Conservation (phyloP, 2,797 vertebrate species). For the Pangasius macronema region DNA sequence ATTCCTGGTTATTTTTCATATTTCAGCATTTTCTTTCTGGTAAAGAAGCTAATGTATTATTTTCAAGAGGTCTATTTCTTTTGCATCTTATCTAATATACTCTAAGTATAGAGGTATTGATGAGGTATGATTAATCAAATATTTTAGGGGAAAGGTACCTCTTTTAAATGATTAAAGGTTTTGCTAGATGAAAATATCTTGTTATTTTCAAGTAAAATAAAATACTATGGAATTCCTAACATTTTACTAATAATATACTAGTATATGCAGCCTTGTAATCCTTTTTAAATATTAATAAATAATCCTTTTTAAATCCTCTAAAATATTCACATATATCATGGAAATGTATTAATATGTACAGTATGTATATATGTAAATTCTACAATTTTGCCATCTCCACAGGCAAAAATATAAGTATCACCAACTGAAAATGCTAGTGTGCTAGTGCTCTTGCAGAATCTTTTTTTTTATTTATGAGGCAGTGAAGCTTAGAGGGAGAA, state of each 20-base stretch:
- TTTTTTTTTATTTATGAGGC: background rate
- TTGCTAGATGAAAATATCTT: background rate
- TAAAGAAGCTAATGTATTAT: background rate
- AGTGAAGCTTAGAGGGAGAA: background rate
- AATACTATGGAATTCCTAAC: background rate
- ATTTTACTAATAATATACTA: background rate
- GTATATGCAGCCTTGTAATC: background rate
- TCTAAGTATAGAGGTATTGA: background rate
- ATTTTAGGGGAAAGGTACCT: background rate
- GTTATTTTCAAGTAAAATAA: background rate
- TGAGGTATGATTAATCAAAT: background rate
- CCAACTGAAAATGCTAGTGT: background rate
- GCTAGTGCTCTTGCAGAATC: background rate
- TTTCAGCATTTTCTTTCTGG: background rate
- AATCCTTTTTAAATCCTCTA: too few species aligned
- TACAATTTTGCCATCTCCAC: background rate
- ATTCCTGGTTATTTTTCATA: constrained; percentile 1
- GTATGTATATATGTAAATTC: background rate
- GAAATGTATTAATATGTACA: background rate
- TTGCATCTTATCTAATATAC: background rate
- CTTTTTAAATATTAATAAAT: too few species aligned
- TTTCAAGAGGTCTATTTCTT: background rate
- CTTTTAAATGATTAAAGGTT: background rate
- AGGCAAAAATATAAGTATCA: background rate
- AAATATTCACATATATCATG: background rate